phyloP scores from a whole-genome alignment of 2,113 vertebrate species.

The Centropus unirufus region DNA sequence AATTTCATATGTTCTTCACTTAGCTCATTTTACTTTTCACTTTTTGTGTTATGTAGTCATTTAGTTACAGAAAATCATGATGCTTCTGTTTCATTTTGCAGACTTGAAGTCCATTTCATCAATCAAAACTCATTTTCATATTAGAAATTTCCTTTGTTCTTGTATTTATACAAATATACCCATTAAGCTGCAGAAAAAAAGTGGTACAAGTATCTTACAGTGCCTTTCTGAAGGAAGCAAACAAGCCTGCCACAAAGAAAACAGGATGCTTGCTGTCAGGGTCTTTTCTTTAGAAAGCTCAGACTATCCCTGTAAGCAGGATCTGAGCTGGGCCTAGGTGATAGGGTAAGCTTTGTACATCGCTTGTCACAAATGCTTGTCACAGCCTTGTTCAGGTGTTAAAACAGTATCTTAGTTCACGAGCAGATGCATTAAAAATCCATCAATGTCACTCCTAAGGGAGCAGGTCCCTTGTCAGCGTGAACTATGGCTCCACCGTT shows the following conservation, averaged over 20 bases:
- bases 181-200: constrained; percentile 17
- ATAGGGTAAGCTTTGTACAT: background rate
- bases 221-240: background rate
- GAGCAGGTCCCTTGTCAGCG: background rate
- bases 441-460: background rate
- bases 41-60: constrained; percentile 7
- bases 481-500: background rate
- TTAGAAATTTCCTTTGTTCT: constrained; percentile 21
- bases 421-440: constrained; percentile 10
- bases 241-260: background rate
- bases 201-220: background rate
- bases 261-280: background rate
- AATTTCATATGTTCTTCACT: constrained; percentile 8
- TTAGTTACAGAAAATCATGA: constrained; percentile 47
- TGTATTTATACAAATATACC: constrained; percentile 14
- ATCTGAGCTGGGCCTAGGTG: background rate
- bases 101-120: constrained; percentile 55
- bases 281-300: background rate
- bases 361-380: background rate
- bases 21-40: constrained; percentile 37
- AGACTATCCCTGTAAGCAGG: background rate
- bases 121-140: constrained; percentile 9
- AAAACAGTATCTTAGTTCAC: background rate
- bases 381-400: constrained; percentile 4
- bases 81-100: constrained; percentile 44